A percentile compares a stretch with the other conserved stretches of the same genome.
phyloP scores from a whole-genome alignment of 2,113 vertebrate genomes.

The Cyanistes caeruleus region DNA sequence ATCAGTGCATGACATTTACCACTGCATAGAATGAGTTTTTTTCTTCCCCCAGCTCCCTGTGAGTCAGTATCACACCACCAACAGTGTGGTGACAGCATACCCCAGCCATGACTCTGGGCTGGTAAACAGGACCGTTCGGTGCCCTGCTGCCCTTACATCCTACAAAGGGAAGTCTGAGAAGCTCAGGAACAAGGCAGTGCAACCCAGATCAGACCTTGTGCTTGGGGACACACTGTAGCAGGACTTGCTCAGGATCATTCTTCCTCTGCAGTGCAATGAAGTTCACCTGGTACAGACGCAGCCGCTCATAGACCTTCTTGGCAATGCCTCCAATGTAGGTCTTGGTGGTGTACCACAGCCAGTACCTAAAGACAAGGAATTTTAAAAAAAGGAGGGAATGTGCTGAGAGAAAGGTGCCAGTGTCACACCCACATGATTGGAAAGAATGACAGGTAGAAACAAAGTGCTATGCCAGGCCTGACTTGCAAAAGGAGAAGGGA shows the following conservation, averaged over 20 bases:
- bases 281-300: slow-evolving; percentile 91
- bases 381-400: not conserved
- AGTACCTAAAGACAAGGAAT: slow-evolving; percentile 83
- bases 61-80: not conserved
- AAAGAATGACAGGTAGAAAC: not conserved
- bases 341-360: slow-evolving; percentile 95
- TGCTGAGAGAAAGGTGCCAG: not conserved
- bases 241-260: slow-evolving; percentile 88
- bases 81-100: not conserved
- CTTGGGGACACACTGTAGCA: slow-evolving; percentile 90
- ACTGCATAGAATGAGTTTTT: not conserved
- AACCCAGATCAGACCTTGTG: slow-evolving; percentile 79
- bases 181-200: not conserved
- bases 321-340: slow-evolving; percentile 85
- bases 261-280: slow-evolving; percentile 92
- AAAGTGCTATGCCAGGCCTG: not conserved
- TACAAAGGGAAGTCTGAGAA: not conserved
- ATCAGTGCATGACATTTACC: not conserved
- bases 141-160: not conserved
- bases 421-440: not conserved
- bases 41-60: not conserved
- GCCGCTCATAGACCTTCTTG: slow-evolving; percentile 85
- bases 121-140: not conserved
- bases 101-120: not conserved
- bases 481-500: not conserved